Conservation (phyloP, 2,797 vertebrate genomes). For the Remorina albescens region DNA sequence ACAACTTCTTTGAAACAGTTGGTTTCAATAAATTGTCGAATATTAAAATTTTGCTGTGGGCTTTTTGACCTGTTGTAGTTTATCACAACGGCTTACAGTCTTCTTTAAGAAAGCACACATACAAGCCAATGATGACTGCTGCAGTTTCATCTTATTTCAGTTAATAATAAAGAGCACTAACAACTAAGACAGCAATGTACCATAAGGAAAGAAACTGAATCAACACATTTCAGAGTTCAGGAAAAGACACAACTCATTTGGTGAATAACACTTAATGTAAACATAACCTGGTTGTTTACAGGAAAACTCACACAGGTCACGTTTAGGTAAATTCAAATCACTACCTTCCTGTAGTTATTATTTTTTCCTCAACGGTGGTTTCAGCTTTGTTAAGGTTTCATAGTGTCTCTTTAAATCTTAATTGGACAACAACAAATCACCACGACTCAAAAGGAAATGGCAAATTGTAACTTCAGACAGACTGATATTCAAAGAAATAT, state of each 20-base stretch:
- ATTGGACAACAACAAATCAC: not conserved
- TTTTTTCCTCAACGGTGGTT: not conserved
- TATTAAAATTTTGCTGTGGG: not conserved
- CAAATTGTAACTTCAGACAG: too few relatives aligned
- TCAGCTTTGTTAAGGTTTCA: not conserved
- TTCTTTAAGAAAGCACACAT: not conserved
- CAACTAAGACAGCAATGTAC: not conserved
- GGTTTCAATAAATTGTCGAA: not conserved
- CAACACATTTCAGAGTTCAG: not conserved
- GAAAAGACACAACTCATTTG: not conserved
- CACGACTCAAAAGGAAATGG: not conserved
- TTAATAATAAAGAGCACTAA: not conserved
- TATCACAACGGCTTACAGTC: not conserved
- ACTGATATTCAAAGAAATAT: too few relatives aligned
- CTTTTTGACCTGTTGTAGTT: not conserved
- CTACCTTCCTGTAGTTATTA: not conserved
- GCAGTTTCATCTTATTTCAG: not conserved
- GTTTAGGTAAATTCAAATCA: not conserved
- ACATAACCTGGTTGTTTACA: not conserved
- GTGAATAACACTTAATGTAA: not conserved
- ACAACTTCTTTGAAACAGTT: not conserved
- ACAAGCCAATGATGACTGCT: too few relatives aligned
- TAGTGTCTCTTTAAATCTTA: not conserved
- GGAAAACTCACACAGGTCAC: not conserved
- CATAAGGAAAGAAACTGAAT: not conserved